Evolutionary conservation across 1,140 invertebrate species (phyloP), one percentile per base, ranked within the genome.

Genomic region (Triops longicaudatus): DNA sequence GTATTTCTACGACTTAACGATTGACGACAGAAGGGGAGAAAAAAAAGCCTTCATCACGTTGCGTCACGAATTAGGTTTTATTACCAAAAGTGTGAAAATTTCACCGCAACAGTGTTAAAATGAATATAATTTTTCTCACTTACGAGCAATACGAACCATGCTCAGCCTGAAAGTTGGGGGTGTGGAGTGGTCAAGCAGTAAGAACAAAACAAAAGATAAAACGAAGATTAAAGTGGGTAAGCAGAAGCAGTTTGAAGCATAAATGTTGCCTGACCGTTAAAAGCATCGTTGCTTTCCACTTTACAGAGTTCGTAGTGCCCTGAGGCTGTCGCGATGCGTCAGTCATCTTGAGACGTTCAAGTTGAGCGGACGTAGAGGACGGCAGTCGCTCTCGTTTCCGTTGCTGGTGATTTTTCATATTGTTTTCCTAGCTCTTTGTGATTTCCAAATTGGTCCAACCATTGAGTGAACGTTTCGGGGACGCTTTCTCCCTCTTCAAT

Each of bases 261-360:
- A 63, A 63, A 63, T 63, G 50, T 63, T n/a, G 50, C 50, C 50
- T 63, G 11, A 63, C 14, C 17, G 50, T 5, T 37, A 37, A 37
- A 37, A 63, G 17, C 14, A 14, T 17, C 50, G 50, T 63, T 17
- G 14, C 50, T 14, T 63, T 63, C 11, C 50, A 22, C 14, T 63
- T 4, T 63, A 22, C 50, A 14, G 50, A 22, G 50, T 63, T 63
- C 17, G 14, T 63, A 14, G 50, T 63, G 50, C n/a, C 50, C 50
- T 63, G 50, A 63, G 50, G 50, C 50, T 63, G 50, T 63, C 22
- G 50, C 22, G 50, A 63, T 63, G 22, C 50, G 50, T 63, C 50
- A 63, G 50, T 63, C 50, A 63, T 63, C 50, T 63, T 63, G 50
- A 63, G 50, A 63, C 50, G 50, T 9, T 63, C 17, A 22, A 63